A percentile compares a stretch with the other conserved stretches of the same genome.
phyloP scores from a whole-genome alignment of 2,888 invertebrate species.

The Drosophila algonquin region DNA sequence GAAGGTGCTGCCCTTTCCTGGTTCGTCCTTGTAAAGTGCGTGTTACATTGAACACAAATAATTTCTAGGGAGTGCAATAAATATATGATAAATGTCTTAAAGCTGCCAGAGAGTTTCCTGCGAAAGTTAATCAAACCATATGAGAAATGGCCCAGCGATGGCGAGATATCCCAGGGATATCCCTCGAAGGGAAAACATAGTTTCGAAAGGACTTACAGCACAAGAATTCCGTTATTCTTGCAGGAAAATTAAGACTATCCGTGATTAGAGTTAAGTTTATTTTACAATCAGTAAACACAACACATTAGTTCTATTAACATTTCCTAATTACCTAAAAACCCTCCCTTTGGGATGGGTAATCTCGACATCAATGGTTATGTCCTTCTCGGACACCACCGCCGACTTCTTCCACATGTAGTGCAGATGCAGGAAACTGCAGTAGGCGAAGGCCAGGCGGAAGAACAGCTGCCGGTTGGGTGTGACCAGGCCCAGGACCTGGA shows the following conservation, averaged over 20 bases:
- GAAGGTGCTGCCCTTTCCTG: background rate
- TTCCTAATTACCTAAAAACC: background rate
- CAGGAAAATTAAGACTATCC: too few species aligned
- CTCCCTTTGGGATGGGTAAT: background rate
- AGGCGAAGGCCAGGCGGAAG: slow-evolving; percentile 49
- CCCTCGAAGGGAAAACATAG: slow-evolving; percentile 4
- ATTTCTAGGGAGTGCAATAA: slow-evolving; percentile 58
- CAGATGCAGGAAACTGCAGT: slow-evolving; percentile 47
- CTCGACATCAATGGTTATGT: slow-evolving; percentile 36
- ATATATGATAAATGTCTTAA: slow-evolving; percentile 57
- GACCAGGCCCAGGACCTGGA: slow-evolving; percentile 41
- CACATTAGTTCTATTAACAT: background rate
- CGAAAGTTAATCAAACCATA: slow-evolving; percentile 43
- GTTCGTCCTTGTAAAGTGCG: slow-evolving; percentile 32
- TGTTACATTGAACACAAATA: slow-evolving; percentile 63
- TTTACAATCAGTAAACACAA: too few species aligned
- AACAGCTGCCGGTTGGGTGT: slow-evolving; percentile 47
- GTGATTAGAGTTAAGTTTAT: too few species aligned
- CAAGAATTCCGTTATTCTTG: slow-evolving; percentile 6
- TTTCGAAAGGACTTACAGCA: background rate
- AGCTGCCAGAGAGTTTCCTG: slow-evolving; percentile 8
- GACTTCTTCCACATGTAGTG: slow-evolving; percentile 45
- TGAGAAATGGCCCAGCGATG: slow-evolving; percentile 24
- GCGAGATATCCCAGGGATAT: background rate
- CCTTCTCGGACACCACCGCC: slow-evolving; percentile 36